Evolutionary conservation across 1,140 invertebrate species (phyloP).

Genomic region (Hormaphis cornu): DNA sequence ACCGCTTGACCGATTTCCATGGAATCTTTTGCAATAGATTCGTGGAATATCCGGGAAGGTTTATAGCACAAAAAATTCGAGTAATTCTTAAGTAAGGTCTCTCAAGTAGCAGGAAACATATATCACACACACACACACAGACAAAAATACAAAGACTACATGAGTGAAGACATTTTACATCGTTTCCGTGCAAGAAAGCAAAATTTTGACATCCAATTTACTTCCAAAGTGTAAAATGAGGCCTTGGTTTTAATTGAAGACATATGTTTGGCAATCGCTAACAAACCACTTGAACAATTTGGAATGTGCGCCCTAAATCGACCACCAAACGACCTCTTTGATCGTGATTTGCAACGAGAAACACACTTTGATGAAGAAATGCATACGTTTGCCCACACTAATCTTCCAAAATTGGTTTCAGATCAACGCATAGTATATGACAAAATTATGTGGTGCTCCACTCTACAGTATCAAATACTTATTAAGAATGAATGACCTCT

Average conservation of each 20-base stretch:
- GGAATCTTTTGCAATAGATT: too few species aligned
- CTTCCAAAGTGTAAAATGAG: neutral
- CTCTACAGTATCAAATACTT: too few species aligned
- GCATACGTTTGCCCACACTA: too few species aligned
- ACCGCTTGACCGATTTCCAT: too few species aligned
- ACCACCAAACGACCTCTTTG: neutral
- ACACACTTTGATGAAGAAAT: neutral
- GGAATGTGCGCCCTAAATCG: neutral
- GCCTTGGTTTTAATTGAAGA: neutral
- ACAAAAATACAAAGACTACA: too few species aligned
- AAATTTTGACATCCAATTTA: slow-evolving; percentile 1
- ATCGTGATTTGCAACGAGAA: neutral
- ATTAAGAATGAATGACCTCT: too few species aligned
- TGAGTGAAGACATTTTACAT: neutral
- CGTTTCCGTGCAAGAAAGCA: slow-evolving; percentile 5
- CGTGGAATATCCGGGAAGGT: too few species aligned
- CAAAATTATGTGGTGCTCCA: neutral
- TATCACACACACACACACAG: too few species aligned
- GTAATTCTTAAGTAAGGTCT: too few species aligned
- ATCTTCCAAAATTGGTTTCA: neutral
- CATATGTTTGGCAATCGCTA: neutral
- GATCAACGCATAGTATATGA: neutral
- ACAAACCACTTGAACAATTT: neutral
- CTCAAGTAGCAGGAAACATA: too few species aligned
- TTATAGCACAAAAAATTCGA: too few species aligned